Evolutionary conservation across 2,888 invertebrate species (phyloP).

Genomic region (Troides helena): DNA sequence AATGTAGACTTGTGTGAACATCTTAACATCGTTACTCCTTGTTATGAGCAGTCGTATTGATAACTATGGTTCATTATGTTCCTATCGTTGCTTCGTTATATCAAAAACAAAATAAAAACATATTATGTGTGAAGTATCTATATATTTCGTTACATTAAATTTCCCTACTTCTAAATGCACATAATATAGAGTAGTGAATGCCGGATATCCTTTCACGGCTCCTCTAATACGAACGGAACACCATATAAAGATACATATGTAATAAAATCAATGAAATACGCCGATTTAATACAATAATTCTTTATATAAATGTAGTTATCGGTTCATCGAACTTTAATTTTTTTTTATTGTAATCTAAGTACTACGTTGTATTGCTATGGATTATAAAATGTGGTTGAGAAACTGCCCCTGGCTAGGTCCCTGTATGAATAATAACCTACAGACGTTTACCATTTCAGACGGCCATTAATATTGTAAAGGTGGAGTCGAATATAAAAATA

Average conservation of each 20-base stretch:
- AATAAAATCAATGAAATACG: background rate
- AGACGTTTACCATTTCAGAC: background rate
- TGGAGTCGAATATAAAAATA: background rate
- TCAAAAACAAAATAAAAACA: too few relatives aligned
- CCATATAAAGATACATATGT: background rate
- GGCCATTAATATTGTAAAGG: slow-evolving; percentile 11
- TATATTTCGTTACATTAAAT: background rate
- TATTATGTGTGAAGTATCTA: background rate
- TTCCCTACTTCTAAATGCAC: background rate
- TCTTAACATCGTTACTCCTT: too few relatives aligned
- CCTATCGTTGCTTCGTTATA: too few relatives aligned
- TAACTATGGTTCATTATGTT: too few relatives aligned
- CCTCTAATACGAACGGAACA: background rate
- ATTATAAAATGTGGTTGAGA: slow-evolving; percentile 7
- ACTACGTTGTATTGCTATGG: background rate
- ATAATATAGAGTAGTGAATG: background rate
- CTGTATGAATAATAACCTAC: slow-evolving; percentile 10
- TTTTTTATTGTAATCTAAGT: background rate
- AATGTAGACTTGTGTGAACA: too few relatives aligned
- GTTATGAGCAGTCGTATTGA: too few relatives aligned
- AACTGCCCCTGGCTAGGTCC: slow-evolving; percentile 9
- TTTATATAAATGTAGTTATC: background rate
- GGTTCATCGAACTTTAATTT: background rate
- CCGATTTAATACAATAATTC: background rate
- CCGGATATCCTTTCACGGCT: background rate